A percentile compares a stretch with the other conserved stretches of the same genome.
These are phyloP conservation scores for Hypselothyrea guttata DNA, from an alignment of 2,888 invertebrate genomes.

Conservation along the genomic window DNA sequence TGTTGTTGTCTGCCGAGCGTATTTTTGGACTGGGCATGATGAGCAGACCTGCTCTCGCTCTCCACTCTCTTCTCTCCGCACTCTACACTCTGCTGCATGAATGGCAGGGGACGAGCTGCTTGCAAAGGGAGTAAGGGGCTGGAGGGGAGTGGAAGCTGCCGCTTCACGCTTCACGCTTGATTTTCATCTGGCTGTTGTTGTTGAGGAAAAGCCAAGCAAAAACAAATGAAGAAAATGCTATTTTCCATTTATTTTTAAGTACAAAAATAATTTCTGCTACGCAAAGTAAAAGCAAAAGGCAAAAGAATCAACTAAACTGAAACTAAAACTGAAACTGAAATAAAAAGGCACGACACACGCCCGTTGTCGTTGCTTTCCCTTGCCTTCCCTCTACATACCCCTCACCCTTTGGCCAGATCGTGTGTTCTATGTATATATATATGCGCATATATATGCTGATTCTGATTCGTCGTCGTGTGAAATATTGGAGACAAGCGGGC, in stretches of 20 bases:
- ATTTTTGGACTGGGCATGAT: conserved; percentile 54
- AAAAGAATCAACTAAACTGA: conserved; percentile 13
- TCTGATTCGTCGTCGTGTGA: conserved; percentile 63
- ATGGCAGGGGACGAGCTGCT: background rate
- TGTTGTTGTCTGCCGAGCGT: conserved; percentile 28
- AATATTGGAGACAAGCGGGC: conserved; percentile 79
- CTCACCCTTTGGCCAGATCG: conserved; percentile 21
- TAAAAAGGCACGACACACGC: conserved; percentile 71
- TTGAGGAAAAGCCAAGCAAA: conserved; percentile 31
- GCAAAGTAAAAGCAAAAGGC: conserved; percentile 24
- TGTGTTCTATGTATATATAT: conserved; percentile 13
- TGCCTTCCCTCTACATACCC: conserved; percentile 1
- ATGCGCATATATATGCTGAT: conserved; percentile 30
- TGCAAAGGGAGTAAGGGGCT: background rate
- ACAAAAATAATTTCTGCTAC: conserved; percentile 71
- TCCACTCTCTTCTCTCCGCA: background rate
- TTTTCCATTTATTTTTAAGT: conserved; percentile 79
- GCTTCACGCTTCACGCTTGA: conserved; percentile 68
- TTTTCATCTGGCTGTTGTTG: conserved; percentile 72
- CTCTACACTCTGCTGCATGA: background rate
- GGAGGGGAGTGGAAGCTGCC: conserved; percentile 12
- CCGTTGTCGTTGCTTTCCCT: conserved; percentile 41
- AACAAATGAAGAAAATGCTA: conserved; percentile 73
- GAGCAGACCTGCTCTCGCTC: conserved; percentile 27
- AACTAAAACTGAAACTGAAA: conserved; percentile 54